Conservation (phyloP, 2,113 vertebrate species). For the Benthochromis sp. region DNA sequence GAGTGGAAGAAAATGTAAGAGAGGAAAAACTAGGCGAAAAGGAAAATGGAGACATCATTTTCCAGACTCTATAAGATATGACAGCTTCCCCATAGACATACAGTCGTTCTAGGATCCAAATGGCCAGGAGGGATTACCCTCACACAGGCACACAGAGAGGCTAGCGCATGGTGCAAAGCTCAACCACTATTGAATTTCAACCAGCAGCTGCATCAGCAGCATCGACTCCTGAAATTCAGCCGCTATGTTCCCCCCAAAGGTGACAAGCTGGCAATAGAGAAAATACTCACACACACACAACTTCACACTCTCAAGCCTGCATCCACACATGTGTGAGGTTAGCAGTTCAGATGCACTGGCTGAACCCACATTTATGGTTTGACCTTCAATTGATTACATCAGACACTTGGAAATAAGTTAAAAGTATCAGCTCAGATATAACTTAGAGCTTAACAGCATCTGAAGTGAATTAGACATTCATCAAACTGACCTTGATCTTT, state of each 20-base stretch:
- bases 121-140: constrained; percentile 55
- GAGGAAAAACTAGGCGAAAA: neutral
- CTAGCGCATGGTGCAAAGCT: constrained; percentile 20
- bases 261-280: constrained; percentile 5
- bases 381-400: neutral
- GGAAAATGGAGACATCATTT: constrained; percentile 9
- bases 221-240: neutral
- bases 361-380: neutral
- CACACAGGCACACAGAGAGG: constrained; percentile 22
- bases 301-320: neutral
- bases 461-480: neutral
- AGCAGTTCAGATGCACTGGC: neutral
- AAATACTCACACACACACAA: neutral
- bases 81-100: constrained; percentile 2
- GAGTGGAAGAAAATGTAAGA: neutral
- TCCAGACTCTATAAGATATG: constrained; percentile 8
- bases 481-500: neutral
- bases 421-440: neutral
- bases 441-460: neutral
- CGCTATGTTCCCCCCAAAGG: neutral
- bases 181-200: constrained; percentile 24
- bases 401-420: neutral
- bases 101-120: constrained; percentile 29
- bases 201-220: constrained; percentile 56
- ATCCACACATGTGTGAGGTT: neutral